These are phyloP conservation scores for Calameuta idolon DNA, from an alignment of 2,888 invertebrate species.

Conservation along the genomic window DNA sequence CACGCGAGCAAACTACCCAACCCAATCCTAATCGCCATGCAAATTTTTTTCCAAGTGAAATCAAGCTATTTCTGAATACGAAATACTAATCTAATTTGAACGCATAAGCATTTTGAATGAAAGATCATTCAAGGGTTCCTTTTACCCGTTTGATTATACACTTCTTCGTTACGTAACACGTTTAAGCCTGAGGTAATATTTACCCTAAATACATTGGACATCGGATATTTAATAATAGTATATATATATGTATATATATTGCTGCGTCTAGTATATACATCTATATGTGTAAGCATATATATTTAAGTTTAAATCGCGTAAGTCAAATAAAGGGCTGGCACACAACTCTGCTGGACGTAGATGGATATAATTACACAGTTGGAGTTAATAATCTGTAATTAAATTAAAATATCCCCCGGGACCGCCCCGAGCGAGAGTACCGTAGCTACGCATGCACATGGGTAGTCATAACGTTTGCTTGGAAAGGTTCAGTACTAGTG, in stretches of 20 bases:
- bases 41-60: background rate
- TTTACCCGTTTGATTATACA: background rate
- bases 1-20: constrained; percentile 31
- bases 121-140: background rate
- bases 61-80: background rate
- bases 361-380: constrained; percentile 42
- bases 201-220: background rate
- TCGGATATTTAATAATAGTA: background rate
- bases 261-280: background rate
- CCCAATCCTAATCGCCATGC: background rate
- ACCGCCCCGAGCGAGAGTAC: constrained; percentile 29
- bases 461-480: constrained; percentile 2
- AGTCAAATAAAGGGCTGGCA: background rate
- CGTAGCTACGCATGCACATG: background rate
- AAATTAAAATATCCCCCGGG: constrained; percentile 40
- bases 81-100: background rate
- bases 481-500: background rate
- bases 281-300: background rate
- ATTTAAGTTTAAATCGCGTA: background rate
- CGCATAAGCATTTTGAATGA: background rate
- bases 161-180: background rate
- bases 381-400: constrained; percentile 46
- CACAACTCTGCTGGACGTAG: constrained; percentile 21
- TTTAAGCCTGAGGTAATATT: background rate
- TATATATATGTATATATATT: background rate